A percentile compares a stretch with the other conserved stretches of the same genome.
Evolutionary conservation across 2,797 vertebrate genomes (phyloP).

Genomic region (Bufotes viridis): DNA sequence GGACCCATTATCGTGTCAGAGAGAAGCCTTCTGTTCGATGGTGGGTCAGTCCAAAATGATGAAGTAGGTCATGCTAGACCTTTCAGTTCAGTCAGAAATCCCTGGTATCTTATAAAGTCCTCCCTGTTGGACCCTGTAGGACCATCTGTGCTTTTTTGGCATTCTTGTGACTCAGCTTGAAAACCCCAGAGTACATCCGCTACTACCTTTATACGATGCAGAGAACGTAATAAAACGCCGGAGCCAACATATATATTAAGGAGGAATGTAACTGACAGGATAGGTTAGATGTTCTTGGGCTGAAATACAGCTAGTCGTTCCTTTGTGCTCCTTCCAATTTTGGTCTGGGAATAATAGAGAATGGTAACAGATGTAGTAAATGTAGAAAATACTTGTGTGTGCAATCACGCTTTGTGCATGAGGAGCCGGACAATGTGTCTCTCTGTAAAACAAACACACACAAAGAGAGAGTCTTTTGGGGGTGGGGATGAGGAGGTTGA

Average conservation of each 20-base stretch:
- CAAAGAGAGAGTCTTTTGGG: conserved; percentile 56
- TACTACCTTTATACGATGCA: background rate
- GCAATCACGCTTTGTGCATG: conserved; percentile 55
- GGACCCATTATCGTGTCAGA: background rate
- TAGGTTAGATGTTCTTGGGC: conserved; percentile 6
- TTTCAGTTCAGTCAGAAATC: background rate
- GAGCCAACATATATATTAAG: conserved; percentile 5
- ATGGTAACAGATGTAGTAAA: conserved; percentile 37
- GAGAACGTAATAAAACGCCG: background rate
- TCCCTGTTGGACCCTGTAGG: conserved; percentile 12
- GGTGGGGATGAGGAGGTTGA: conserved; percentile 51
- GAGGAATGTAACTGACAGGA: conserved; percentile 11
- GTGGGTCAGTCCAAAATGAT: background rate
- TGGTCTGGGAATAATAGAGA: conserved; percentile 21
- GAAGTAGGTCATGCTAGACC: background rate
- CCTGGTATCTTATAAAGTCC: background rate
- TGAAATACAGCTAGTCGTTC: conserved; percentile 15
- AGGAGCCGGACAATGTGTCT: conserved; percentile 57
- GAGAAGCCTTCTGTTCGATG: background rate
- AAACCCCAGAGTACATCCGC: background rate
- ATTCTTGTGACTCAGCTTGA: background rate
- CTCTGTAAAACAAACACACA: conserved; percentile 61
- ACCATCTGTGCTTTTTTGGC: conserved; percentile 35
- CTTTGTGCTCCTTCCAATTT: conserved; percentile 36
- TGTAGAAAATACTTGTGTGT: conserved; percentile 32